phyloP scores from a whole-genome alignment of 64 coral and sea anemone genomes.

The Trachythela sp. region DNA sequence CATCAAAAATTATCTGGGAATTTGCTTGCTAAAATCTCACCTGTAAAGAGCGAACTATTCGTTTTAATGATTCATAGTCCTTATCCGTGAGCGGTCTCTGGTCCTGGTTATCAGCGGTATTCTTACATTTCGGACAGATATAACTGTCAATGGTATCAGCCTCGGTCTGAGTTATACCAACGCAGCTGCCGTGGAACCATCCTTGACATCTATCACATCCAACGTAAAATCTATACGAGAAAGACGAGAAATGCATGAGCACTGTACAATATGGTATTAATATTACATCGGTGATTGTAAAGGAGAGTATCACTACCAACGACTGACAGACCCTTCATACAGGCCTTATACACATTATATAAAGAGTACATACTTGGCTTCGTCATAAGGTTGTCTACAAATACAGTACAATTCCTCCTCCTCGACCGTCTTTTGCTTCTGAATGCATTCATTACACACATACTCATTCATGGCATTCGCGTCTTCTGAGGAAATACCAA shows the following conservation, averaged over 20 bases:
- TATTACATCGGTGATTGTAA: not conserved
- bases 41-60: constrained; percentile 76
- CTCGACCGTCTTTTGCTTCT: constrained; percentile 75
- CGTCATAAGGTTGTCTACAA: constrained; percentile 87
- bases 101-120: constrained; percentile 51
- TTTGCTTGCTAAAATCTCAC: too few relatives aligned
- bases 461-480: constrained; percentile 79
- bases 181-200: constrained; percentile 92
- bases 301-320: not conserved
- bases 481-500: constrained; percentile 62
- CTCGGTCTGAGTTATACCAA: constrained; percentile 73
- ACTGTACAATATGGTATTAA: not conserved
- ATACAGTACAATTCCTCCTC: constrained; percentile 88
- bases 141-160: constrained; percentile 69
- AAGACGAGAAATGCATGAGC: not conserved
- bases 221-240: constrained; percentile 79
- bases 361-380: constrained; percentile 64
- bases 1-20: too few relatives aligned
- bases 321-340: not conserved
- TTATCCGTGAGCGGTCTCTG: constrained; percentile 66
- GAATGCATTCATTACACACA: constrained; percentile 66
- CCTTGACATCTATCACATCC: constrained; percentile 92
- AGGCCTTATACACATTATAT: not conserved
- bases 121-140: constrained; percentile 71
- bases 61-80: constrained; percentile 75